Evolutionary conservation across 2,888 invertebrate genomes (phyloP), one percentile per base, ranked within the genome.

Genomic region (Chironomus riparius): DNA sequence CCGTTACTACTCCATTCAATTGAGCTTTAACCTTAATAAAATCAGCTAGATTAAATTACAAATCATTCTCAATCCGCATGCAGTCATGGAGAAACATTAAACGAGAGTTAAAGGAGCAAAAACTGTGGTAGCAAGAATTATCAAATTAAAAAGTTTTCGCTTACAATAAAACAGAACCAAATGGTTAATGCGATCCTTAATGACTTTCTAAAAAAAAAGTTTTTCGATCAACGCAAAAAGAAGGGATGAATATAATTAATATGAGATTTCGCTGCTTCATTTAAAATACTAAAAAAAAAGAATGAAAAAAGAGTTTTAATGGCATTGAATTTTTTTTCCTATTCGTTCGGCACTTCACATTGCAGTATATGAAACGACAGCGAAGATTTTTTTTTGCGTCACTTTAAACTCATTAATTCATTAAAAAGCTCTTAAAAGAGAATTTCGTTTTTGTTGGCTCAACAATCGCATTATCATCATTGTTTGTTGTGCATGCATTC

Each of bases 141-240:
- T 65, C 65, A 65, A 65, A 65, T 65, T 65, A 65, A 65, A 65
- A 65, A 65, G 65, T 65, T 65, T 65, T 22, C 65, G 12, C 12
- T 21, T 56, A 18, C 56, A 18, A 56, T 56, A 18, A 18, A 56
- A 56, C 56, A 56, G 18, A 56, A 56, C 15, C 56, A 18, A 56
- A 56, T 56, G 56, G 56, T 56, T 56, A 56, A 56, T 18, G 62
- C 15, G 21, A 62, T 62, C 21, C 62, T 65, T 65, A 65, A 65
- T 65, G 65, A 65, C 65, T 65, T 21, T 65, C 24, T 13, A 56
- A 56, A 56, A 56, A n/a, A 56, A 22, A 65, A 65, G 65, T 65
- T 65, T 65, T 65, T 65, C 65, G 65, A 65, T 65, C 65, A 65
- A 65, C n/a, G 18, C n/a, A 65, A 13, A 65, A 24, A 22, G 21